phyloP scores from a whole-genome alignment of 2,888 invertebrate species.

The Meta bourneti region DNA sequence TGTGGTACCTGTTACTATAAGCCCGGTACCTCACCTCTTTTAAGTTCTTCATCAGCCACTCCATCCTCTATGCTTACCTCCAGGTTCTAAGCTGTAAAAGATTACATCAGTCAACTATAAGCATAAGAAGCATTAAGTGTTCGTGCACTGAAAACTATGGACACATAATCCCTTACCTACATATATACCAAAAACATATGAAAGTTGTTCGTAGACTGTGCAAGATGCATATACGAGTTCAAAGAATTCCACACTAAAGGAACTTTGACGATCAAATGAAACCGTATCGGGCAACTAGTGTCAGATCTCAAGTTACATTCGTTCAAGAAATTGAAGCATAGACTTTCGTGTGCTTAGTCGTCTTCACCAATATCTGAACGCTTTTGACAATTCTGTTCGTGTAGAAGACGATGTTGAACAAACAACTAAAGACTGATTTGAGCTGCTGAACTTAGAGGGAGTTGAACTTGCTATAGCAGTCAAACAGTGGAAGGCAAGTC shows the following conservation, averaged over 20 bases:
- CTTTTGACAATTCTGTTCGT: too few relatives aligned
- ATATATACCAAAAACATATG: neutral
- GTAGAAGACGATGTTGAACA: too few relatives aligned
- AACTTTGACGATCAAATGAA: too few relatives aligned
- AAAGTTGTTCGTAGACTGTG: neutral
- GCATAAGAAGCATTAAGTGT: neutral
- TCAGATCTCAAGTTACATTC: too few relatives aligned
- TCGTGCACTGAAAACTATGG: neutral
- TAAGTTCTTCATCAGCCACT: slow-evolving; percentile 60
- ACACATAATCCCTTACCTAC: neutral
- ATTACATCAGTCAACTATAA: neutral
- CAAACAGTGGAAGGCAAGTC: neutral
- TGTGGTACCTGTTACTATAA: slow-evolving; percentile 77
- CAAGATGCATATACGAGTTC: too few relatives aligned
- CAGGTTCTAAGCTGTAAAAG: slow-evolving; percentile 35
- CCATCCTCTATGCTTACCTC: slow-evolving; percentile 69
- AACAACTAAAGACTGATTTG: too few relatives aligned
- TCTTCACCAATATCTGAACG: too few relatives aligned
- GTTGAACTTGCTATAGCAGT: neutral
- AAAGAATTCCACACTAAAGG: too few relatives aligned
- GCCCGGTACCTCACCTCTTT: slow-evolving; percentile 67
- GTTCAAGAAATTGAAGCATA: too few relatives aligned
- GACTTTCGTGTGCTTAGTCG: too few relatives aligned
- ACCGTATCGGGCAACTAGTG: too few relatives aligned
- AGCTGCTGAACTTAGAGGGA: too few relatives aligned